These are phyloP conservation scores for Spilogale gracilis DNA, from an alignment of 2,113 vertebrate species.

Conservation along the genomic window DNA sequence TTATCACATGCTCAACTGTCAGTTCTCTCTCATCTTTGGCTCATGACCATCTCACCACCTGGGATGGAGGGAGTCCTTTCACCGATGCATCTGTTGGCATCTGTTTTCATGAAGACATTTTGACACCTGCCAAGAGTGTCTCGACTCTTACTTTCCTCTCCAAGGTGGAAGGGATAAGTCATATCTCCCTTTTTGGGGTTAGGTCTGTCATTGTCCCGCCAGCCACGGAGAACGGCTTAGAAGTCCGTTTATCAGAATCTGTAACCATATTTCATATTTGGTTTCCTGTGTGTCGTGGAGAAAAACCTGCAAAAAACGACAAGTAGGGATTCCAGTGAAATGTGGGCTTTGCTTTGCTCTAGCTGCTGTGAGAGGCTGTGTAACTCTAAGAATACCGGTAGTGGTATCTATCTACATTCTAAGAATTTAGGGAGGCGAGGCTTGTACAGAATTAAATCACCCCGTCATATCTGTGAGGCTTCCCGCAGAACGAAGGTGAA, in stretches of 20 bases:
- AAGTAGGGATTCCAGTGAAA: conserved; percentile 85
- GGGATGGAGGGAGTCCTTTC: background rate
- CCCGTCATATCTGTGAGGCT: conserved; percentile 83
- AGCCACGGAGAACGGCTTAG: background rate
- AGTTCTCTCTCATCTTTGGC: background rate
- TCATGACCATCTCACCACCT: background rate
- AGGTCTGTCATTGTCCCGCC: background rate
- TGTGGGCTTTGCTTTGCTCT: conserved; percentile 71
- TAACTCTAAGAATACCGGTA: conserved; percentile 92
- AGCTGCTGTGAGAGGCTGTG: conserved; percentile 75
- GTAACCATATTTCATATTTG: conserved; percentile 67
- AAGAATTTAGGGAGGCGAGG: conserved; percentile 89
- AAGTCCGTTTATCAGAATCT: conserved; percentile 25
- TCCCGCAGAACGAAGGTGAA: conserved; percentile 82
- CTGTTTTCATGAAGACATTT: background rate
- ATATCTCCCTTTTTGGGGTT: background rate
- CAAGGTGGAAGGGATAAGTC: background rate
- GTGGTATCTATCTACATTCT: conserved; percentile 91
- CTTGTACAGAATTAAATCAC: conserved; percentile 83
- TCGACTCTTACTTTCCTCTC: background rate
- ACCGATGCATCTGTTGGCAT: background rate
- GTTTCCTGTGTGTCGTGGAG: conserved; percentile 87
- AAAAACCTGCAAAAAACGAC: conserved; percentile 85
- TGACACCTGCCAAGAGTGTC: background rate
- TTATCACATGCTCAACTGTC: background rate